Evolutionary conservation across 2,797 vertebrate genomes (phyloP).

Genomic region (Hoplostethus mediterraneus): DNA sequence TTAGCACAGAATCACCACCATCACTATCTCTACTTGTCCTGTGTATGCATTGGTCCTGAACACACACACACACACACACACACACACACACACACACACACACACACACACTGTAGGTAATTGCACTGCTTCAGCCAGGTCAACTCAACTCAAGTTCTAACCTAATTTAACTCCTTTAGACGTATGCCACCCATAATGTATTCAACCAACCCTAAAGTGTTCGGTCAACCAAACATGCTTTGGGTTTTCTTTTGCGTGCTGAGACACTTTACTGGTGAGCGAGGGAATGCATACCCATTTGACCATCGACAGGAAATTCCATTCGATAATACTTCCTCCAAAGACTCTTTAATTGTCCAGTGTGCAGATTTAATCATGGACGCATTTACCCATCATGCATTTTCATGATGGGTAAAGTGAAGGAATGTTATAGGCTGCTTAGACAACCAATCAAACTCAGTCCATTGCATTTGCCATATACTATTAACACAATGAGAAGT

Average conservation of each 20-base stretch:
- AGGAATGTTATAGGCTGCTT: too few relatives aligned
- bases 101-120: background rate
- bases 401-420: too few relatives aligned
- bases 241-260: background rate
- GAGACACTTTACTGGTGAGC: background rate
- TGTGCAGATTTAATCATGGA: too few relatives aligned
- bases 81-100: slow-evolving; percentile 15
- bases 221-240: background rate
- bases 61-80: slow-evolving; percentile 15
- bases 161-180: background rate
- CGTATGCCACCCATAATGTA: background rate
- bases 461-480: too few relatives aligned
- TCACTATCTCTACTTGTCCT: background rate
- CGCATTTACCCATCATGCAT: too few relatives aligned
- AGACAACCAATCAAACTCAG: too few relatives aligned
- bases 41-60: slow-evolving; percentile 39
- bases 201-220: background rate
- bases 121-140: background rate
- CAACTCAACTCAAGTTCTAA: background rate
- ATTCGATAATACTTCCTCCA: background rate
- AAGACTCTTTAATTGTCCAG: too few relatives aligned
- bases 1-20: slow-evolving; percentile 47
- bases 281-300: too few relatives aligned
- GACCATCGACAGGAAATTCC: background rate
- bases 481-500: too few relatives aligned